Percentiles rank a stretch among this genome's conserved stretches.
Evolutionary conservation across 2,113 vertebrate species (phyloP).

Genomic region (Saccopteryx leptura): DNA sequence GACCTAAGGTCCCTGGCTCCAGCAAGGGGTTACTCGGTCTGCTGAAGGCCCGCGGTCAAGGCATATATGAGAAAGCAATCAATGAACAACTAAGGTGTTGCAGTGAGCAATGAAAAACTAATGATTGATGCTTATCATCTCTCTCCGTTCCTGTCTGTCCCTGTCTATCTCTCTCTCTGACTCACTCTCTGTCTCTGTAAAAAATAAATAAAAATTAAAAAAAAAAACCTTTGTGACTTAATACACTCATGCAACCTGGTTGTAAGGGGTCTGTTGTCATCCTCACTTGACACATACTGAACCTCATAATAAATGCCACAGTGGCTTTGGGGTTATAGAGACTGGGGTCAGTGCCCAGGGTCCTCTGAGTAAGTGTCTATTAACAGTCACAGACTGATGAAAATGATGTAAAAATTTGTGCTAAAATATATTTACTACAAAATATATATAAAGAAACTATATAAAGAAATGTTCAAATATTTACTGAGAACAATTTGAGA

Average conservation of each 20-base stretch:
- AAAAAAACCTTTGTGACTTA: neutral
- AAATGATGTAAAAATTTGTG: neutral
- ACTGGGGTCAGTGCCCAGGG: neutral
- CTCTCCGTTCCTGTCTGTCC: too few species aligned
- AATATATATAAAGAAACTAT: neutral
- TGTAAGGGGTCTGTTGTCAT: neutral
- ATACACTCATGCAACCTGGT: neutral
- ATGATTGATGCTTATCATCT: too few species aligned
- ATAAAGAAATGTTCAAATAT: slow-evolving; percentile 28
- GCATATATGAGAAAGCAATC: too few species aligned
- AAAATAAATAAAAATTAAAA: too few species aligned
- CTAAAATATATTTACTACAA: slow-evolving; percentile 2
- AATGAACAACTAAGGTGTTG: too few species aligned
- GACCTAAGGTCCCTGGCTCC: too few species aligned
- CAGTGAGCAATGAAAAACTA: too few species aligned
- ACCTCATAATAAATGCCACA: neutral
- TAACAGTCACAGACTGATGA: neutral
- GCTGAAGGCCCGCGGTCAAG: too few species aligned
- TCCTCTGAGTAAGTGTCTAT: neutral
- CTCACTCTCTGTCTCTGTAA: too few species aligned
- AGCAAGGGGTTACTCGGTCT: too few species aligned
- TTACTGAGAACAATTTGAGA: neutral
- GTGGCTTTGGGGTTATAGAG: neutral
- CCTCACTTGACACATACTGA: neutral
- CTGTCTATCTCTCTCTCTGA: too few species aligned